A percentile compares a stretch with the other conserved stretches of the same genome.
Conservation (phyloP, 2,797 vertebrate species). For the Spinus olivaceus region DNA sequence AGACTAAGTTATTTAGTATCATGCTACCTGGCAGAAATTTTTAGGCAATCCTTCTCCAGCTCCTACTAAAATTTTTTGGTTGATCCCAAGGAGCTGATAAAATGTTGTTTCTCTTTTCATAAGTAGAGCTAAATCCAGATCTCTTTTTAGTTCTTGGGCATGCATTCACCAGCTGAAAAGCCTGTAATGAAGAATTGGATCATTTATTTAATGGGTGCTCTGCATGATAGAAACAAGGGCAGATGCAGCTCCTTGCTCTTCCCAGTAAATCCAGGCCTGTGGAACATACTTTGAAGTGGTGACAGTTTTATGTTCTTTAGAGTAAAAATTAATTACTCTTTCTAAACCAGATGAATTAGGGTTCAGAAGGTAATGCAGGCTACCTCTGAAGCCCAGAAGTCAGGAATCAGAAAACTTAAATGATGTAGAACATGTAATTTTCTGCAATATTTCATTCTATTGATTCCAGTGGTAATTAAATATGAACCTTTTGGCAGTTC, state of each 20-base stretch:
- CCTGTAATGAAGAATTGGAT: not conserved
- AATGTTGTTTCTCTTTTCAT: not conserved
- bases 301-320: not conserved
- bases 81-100: not conserved
- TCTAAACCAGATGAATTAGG: not conserved
- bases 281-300: not conserved
- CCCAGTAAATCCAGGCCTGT: not conserved
- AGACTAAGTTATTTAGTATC: not conserved
- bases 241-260: not conserved
- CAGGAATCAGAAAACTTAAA: conserved; percentile 9
- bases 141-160: not conserved
- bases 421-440: conserved; percentile 13
- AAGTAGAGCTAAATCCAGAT: not conserved
- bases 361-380: not conserved
- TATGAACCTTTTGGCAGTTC: not conserved
- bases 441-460: not conserved
- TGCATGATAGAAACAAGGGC: not conserved
- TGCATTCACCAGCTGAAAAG: not conserved
- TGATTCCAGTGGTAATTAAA: conserved; percentile 23
- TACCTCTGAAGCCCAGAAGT: conserved; percentile 3
- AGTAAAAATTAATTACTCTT: not conserved
- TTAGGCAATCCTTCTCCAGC: not conserved
- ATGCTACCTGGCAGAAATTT: not conserved
- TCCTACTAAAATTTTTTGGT: not conserved
- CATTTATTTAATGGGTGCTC: not conserved